A percentile compares a stretch with the other conserved stretches of the same genome.
Evolutionary conservation across 2,797 vertebrate genomes (phyloP).

Genomic region (Craterocephalus amniculus): DNA sequence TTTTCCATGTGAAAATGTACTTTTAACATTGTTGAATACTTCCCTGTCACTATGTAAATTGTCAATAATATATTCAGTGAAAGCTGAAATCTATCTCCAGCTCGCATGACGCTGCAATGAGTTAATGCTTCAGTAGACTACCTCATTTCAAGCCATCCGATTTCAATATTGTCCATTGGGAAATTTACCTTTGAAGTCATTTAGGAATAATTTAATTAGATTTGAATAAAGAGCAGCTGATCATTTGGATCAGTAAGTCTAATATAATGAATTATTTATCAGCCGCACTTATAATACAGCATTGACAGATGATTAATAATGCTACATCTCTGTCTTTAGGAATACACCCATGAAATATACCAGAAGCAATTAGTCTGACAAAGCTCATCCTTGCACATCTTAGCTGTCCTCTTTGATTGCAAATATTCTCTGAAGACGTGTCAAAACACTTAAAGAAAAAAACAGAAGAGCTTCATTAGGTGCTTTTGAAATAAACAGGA

Average conservation of each 20-base stretch:
- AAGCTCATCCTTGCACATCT: constrained; percentile 12
- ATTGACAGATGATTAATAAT: neutral
- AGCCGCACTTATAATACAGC: neutral
- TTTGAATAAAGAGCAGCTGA: constrained; percentile 7
- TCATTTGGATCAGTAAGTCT: constrained; percentile 11
- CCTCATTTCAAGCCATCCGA: constrained; percentile 18
- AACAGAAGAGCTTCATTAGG: constrained; percentile 7
- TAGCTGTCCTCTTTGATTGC: constrained; percentile 27
- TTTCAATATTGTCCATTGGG: constrained; percentile 16
- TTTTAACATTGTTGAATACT: too few species aligned
- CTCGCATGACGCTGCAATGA: constrained; percentile 1
- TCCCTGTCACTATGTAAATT: too few species aligned
- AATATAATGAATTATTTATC: neutral
- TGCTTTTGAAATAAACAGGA: constrained; percentile 11
- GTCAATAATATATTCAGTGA: too few species aligned
- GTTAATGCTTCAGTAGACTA: constrained; percentile 18
- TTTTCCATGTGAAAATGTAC: too few species aligned
- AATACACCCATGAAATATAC: neutral
- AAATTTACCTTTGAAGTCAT: constrained; percentile 28
- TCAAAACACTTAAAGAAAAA: constrained; percentile 28
- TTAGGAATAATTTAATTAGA: constrained; percentile 40
- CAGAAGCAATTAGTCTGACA: constrained; percentile 19
- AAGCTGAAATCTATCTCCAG: constrained; percentile 2
- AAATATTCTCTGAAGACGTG: neutral
- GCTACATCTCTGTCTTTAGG: neutral